phyloP scores from a whole-genome alignment of 1,140 invertebrate species.

The Orchestia grillus region DNA sequence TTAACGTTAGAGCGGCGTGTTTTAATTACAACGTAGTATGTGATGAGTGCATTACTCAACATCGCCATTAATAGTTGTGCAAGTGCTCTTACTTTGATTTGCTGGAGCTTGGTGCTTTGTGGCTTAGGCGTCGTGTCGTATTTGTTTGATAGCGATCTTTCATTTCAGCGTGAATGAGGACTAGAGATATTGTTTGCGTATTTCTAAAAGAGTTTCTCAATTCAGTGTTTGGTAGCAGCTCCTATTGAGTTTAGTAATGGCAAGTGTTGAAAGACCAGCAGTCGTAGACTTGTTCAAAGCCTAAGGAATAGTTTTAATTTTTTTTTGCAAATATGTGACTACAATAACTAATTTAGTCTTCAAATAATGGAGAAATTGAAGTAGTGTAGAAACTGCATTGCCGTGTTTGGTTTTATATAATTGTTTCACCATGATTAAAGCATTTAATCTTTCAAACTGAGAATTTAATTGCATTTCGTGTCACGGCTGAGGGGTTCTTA shows the following conservation, averaged over 20 bases:
- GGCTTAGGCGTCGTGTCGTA: not conserved
- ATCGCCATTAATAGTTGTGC: not conserved
- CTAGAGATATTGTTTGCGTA: not conserved
- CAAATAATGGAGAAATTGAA: not conserved
- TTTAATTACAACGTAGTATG: not conserved
- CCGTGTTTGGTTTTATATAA: not conserved
- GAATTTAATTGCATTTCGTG: not conserved
- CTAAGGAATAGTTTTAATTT: not conserved
- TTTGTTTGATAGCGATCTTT: not conserved
- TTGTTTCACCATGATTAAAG: not conserved
- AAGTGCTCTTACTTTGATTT: not conserved
- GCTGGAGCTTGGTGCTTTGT: not conserved
- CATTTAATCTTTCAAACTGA: not conserved
- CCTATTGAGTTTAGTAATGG: not conserved
- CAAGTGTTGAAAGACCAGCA: not conserved
- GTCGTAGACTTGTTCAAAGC: not conserved
- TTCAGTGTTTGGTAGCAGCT: not conserved
- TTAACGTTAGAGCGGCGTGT: not conserved
- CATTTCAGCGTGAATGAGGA: not conserved
- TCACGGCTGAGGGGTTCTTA: not conserved
- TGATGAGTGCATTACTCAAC: not conserved
- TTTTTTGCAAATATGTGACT: not conserved
- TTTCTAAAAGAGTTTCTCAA: not conserved
- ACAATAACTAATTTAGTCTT: not conserved
- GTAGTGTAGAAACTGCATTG: not conserved